Evolutionary conservation across 92 coral and sea anemone species (phyloP), one percentile per base, ranked within the genome.

Genomic region (Zoanthus sansibaricus): DNA sequence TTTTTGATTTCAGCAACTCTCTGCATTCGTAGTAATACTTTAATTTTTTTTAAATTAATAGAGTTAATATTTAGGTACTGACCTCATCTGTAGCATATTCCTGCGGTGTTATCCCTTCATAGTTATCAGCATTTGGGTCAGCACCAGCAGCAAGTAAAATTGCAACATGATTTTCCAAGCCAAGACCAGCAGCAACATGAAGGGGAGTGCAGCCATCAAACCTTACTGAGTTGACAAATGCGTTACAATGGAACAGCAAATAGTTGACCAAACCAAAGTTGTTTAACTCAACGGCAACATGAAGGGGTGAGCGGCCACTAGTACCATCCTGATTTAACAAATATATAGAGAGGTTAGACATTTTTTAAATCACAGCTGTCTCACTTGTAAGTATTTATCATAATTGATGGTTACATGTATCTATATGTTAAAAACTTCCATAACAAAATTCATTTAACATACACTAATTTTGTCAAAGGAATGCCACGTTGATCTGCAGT

Each of bases 151-250:
- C 99, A 0, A 97, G 80, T 31, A 97, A 89, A 70, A 93, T 59
- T 9, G 92, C 99, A 13, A 88, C 87, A 31, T 95, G 88, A 25
- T 93, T 51, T 45, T 90, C 82, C 79, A 97, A 83, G 11, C 95
- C 98, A 21, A 95, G 91, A 15, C 99, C 99, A 21, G 99, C 98
- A 9, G 99, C 99, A 72, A 92, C 77, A 72, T 97, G 99, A 32
- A 97, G 84, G 9, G 99, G 94, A 1, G 99, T 95, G 83, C 91
- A 75, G n/a, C 91, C 98, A 46, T 93, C 95, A 47, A 82, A 91
- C 11, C 94, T 91, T 83, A 89, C 87, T 0, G 95, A 95, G 91
- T 95, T 88, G 1, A 90, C 91, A 70, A 91, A 82, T 16, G 99
- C 97, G 9, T 86, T 46, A 71, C 98, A 95, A 87, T 95, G 87